Evolutionary conservation across 2,888 invertebrate species (phyloP).

Genomic region (Choreutis nemorana): DNA sequence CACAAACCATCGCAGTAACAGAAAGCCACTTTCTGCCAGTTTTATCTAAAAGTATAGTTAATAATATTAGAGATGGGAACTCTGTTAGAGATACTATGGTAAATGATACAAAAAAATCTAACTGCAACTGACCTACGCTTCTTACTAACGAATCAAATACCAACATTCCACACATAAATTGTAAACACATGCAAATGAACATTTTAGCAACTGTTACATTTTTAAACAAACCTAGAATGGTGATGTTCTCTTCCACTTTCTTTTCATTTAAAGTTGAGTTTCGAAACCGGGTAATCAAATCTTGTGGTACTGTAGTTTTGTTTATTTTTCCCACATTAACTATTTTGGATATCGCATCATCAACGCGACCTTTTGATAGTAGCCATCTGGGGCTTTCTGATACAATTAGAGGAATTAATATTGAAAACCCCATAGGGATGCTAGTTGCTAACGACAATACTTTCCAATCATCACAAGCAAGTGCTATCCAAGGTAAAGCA

Average conservation of each 20-base stretch:
- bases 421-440: conserved; percentile 26
- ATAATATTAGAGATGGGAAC: conserved; percentile 31
- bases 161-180: conserved; percentile 28
- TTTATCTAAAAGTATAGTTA: conserved; percentile 33
- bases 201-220: conserved; percentile 25
- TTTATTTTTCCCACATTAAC: conserved; percentile 27
- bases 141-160: conserved; percentile 37
- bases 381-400: conserved; percentile 49
- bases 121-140: conserved; percentile 29
- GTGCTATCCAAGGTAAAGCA: conserved; percentile 36
- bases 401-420: conserved; percentile 30
- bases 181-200: conserved; percentile 29
- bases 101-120: conserved; percentile 42
- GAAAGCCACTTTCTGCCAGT: conserved; percentile 34
- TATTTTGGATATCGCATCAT: conserved; percentile 31
- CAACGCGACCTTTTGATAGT: conserved; percentile 30
- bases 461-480: conserved; percentile 40
- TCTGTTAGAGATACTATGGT: conserved; percentile 39
- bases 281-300: conserved; percentile 29
- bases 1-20: conserved; percentile 17
- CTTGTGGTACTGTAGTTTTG: conserved; percentile 25
- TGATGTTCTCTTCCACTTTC: conserved; percentile 15
- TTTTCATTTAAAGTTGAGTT: conserved; percentile 11
- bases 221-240: conserved; percentile 24
- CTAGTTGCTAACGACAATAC: conserved; percentile 31